Evolutionary conservation across 1,140 invertebrate genomes (phyloP).

Genomic region (Cotesia glomerata): DNA sequence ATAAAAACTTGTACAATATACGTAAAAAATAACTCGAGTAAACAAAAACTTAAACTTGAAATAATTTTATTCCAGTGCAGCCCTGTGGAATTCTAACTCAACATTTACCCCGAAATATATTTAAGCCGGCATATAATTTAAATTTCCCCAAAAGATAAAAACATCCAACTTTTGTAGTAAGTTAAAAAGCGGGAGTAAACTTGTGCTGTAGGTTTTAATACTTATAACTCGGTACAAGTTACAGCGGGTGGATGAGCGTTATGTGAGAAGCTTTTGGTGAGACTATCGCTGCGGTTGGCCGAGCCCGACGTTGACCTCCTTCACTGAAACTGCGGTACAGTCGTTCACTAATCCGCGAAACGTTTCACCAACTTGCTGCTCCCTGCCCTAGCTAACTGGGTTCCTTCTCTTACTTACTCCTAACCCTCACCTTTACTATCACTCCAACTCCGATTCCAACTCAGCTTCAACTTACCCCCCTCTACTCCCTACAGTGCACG

Average conservation of each 20-base stretch:
- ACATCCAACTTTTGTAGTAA: too few relatives aligned
- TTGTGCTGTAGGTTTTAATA: not conserved
- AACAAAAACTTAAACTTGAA: too few relatives aligned
- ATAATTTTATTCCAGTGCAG: too few relatives aligned
- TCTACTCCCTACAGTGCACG: too few relatives aligned
- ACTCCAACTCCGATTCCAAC: not conserved
- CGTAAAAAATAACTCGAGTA: too few relatives aligned
- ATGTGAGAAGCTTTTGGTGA: conserved; percentile 22
- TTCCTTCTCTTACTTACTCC: not conserved
- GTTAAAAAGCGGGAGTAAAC: not conserved
- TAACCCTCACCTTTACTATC: not conserved
- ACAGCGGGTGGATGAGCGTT: conserved; percentile 15
- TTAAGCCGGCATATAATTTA: not conserved
- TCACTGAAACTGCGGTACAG: conserved; percentile 24
- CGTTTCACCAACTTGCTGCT: conserved; percentile 33
- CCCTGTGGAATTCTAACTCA: too few relatives aligned
- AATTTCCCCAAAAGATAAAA: too few relatives aligned
- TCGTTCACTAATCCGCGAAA: conserved; percentile 39
- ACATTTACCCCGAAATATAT: not conserved
- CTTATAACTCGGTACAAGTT: not conserved
- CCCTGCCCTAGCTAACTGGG: not conserved
- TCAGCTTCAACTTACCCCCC: too few relatives aligned
- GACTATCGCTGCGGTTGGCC: conserved; percentile 22
- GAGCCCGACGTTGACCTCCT: conserved; percentile 19
- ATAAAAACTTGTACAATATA: too few relatives aligned